phyloP scores from a whole-genome alignment of 1,140 invertebrate species.

The Drosophila persimilis region DNA sequence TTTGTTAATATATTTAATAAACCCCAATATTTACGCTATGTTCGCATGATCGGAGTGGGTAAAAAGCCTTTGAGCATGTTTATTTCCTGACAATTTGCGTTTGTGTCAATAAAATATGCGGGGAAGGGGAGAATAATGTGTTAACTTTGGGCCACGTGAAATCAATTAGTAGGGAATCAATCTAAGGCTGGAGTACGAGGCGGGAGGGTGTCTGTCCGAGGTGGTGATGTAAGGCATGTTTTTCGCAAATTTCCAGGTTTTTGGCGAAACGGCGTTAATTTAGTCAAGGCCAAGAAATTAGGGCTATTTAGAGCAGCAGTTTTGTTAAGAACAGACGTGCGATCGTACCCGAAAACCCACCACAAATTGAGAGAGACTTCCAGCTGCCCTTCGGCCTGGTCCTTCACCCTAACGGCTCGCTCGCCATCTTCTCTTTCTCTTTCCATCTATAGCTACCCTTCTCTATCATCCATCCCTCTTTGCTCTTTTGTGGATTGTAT shows the following conservation, averaged over 20 bases:
- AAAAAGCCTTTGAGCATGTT: conserved; percentile 11
- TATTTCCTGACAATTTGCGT: conserved; percentile 25
- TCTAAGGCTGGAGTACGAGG: not conserved
- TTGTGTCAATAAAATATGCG: conserved; percentile 6
- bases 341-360: conserved; percentile 25
- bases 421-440: conserved; percentile 1
- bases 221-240: conserved; percentile 63
- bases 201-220: conserved; percentile 17
- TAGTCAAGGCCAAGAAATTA: conserved; percentile 55
- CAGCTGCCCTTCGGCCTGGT: conserved; percentile 42
- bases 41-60: conserved; percentile 26
- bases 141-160: conserved; percentile 68
- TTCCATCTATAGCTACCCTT: not conserved
- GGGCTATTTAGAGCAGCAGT: conserved; percentile 57
- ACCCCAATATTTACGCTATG: conserved; percentile 39
- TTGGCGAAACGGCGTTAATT: conserved; percentile 72
- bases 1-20: conserved; percentile 24
- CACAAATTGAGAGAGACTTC: conserved; percentile 9
- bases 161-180: conserved; percentile 69
- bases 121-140: conserved; percentile 14
- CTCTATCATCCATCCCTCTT: not conserved
- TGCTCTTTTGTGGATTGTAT: conserved; percentile 65
- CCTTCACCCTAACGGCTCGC: conserved; percentile 36
- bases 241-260: conserved; percentile 55
- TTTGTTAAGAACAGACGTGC: conserved; percentile 8